Conservation (phyloP, 2,888 invertebrate species). For the Leuctra nigra region DNA sequence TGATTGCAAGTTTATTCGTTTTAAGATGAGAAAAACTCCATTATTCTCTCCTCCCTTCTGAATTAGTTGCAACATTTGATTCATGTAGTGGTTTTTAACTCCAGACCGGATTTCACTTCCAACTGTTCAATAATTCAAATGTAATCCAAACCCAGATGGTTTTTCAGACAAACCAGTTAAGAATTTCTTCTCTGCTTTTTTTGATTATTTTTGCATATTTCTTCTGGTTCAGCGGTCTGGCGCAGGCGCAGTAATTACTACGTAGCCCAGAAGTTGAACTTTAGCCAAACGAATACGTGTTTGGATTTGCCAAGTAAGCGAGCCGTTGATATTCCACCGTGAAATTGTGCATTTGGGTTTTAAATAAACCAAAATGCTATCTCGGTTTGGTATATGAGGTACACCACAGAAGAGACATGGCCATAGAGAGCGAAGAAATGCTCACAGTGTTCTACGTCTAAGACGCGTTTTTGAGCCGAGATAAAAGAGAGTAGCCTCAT, state of each 20-base stretch:
- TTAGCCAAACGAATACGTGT: slow-evolving; percentile 10
- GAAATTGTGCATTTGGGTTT: slow-evolving; percentile 3
- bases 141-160: slow-evolving; percentile 10
- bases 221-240: slow-evolving; percentile 13
- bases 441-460: too few relatives aligned
- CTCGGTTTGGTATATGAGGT: slow-evolving; percentile 1
- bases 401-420: slow-evolving; percentile 1
- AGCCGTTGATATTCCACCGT: neutral
- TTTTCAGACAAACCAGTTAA: slow-evolving; percentile 14
- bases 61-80: too few relatives aligned
- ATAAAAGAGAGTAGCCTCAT: too few relatives aligned
- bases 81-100: neutral
- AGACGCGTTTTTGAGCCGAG: too few relatives aligned
- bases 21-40: too few relatives aligned
- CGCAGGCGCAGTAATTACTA: neutral
- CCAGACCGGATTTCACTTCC: slow-evolving; percentile 8
- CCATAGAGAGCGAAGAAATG: too few relatives aligned
- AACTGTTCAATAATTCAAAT: slow-evolving; percentile 15
- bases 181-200: slow-evolving; percentile 5
- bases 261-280: slow-evolving; percentile 1
- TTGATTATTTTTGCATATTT: slow-evolving; percentile 17
- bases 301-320: slow-evolving; percentile 4
- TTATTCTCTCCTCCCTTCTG: too few relatives aligned
- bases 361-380: slow-evolving; percentile 11
- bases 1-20: too few relatives aligned